phyloP scores from a whole-genome alignment of 2,888 invertebrate species.

The Sphecodes monilicornis region DNA sequence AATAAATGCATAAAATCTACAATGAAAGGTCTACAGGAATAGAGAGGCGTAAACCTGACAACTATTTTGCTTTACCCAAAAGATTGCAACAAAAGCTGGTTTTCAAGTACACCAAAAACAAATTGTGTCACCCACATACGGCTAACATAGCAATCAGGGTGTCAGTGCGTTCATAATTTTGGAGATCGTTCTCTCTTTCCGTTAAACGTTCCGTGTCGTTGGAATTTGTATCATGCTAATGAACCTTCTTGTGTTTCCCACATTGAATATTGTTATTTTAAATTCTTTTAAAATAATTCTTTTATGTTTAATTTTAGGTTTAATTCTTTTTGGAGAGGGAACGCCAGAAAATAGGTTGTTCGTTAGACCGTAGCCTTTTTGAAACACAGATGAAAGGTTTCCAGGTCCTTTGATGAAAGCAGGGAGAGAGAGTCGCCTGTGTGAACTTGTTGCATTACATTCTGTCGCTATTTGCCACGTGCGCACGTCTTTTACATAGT shows the following conservation, averaged over 20 bases:
- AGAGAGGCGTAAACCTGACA: too few relatives aligned
- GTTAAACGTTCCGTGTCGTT: too few relatives aligned
- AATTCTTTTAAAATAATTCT: too few relatives aligned
- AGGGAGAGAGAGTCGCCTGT: background rate
- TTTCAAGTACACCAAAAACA: background rate
- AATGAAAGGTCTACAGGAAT: too few relatives aligned
- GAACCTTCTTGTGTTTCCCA: background rate
- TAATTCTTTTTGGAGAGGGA: background rate
- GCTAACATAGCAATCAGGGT: background rate
- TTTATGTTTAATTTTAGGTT: too few relatives aligned
- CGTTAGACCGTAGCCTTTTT: constrained; percentile 7
- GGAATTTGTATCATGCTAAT: background rate
- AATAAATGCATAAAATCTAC: too few relatives aligned
- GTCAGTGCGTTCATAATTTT: too few relatives aligned
- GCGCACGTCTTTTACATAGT: constrained; percentile 2
- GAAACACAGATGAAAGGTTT: constrained; percentile 24
- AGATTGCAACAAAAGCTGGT: too few relatives aligned
- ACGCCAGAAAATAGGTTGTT: background rate
- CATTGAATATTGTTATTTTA: too few relatives aligned
- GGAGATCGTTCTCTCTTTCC: too few relatives aligned
- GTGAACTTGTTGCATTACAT: constrained; percentile 39
- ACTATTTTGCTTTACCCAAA: too few relatives aligned
- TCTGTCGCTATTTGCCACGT: constrained; percentile 9
- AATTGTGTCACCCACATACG: background rate
- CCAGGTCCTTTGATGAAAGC: constrained; percentile 14